Evolutionary conservation across 2,113 vertebrate species (phyloP).

Genomic region (Engraulis encrasicolus): DNA sequence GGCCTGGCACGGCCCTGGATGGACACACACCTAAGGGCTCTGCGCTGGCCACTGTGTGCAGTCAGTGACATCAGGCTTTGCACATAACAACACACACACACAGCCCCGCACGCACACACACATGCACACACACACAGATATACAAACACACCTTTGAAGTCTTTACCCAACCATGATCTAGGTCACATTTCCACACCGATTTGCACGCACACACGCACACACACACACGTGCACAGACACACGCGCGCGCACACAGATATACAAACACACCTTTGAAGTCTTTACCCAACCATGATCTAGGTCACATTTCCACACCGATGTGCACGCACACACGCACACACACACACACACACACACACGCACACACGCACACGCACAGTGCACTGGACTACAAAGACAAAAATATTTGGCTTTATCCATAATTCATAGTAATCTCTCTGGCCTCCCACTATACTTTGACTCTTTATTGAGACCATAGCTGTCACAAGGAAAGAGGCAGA

Average conservation of each 20-base stretch:
- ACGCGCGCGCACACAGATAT: background rate
- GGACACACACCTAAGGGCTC: constrained; percentile 36
- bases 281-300: background rate
- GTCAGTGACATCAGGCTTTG: background rate
- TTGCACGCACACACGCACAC: background rate
- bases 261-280: background rate
- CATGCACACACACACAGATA: background rate
- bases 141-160: background rate
- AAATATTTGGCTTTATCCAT: background rate
- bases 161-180: no score
- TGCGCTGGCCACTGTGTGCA: constrained; percentile 29
- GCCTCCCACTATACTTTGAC: constrained; percentile 15
- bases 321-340: background rate
- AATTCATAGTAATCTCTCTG: constrained; percentile 10
- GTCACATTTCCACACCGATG: background rate
- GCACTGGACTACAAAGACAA: background rate
- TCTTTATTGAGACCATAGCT: constrained; percentile 28
- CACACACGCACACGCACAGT: background rate
- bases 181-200: no score
- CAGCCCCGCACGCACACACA: background rate
- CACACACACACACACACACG: background rate
- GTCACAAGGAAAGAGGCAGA: background rate
- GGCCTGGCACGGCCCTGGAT: constrained; percentile 32
- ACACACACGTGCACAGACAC: background rate
- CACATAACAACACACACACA: constrained; percentile 7